Conservation (phyloP, 1,140 invertebrate species). For the Drosophila sucinea region DNA sequence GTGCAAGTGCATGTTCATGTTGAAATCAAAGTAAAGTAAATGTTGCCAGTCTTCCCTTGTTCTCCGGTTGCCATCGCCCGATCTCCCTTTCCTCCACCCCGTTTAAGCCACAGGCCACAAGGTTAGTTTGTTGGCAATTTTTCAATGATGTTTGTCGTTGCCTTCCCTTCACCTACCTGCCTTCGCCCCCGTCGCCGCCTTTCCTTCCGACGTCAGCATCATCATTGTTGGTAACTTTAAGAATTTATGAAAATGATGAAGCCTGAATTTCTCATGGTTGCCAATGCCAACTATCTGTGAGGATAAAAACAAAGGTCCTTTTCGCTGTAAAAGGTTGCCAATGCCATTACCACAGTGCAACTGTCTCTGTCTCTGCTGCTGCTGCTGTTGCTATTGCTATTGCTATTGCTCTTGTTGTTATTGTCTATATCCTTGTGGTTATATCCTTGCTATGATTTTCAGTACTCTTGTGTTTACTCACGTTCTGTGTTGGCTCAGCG, state of each 20-base stretch:
- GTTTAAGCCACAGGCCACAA: constrained; percentile 23
- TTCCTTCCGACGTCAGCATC: neutral
- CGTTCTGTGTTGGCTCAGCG: constrained; percentile 33
- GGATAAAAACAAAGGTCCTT: constrained; percentile 51
- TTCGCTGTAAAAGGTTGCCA: constrained; percentile 48
- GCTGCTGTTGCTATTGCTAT: neutral
- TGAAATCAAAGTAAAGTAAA: constrained; percentile 51
- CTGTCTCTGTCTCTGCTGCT: neutral
- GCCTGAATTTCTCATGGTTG: constrained; percentile 37
- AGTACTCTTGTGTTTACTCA: constrained; percentile 51
- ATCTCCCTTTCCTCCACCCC: neutral
- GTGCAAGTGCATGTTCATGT: constrained; percentile 38
- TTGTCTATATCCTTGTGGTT: constrained; percentile 43
- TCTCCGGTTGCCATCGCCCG: neutral
- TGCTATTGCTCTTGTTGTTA: constrained; percentile 26
- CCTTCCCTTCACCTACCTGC: neutral
- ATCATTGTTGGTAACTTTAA: constrained; percentile 29
- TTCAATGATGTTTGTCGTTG: constrained; percentile 29
- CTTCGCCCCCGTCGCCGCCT: neutral
- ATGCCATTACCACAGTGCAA: constrained; percentile 49
- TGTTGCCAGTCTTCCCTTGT: constrained; percentile 20
- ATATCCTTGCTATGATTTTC: constrained; percentile 59
- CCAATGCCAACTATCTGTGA: constrained; percentile 45
- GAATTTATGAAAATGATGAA: constrained; percentile 52
- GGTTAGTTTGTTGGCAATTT: constrained; percentile 38